Conservation (phyloP, 2,888 invertebrate species). For the Acrobasis consociella region DNA sequence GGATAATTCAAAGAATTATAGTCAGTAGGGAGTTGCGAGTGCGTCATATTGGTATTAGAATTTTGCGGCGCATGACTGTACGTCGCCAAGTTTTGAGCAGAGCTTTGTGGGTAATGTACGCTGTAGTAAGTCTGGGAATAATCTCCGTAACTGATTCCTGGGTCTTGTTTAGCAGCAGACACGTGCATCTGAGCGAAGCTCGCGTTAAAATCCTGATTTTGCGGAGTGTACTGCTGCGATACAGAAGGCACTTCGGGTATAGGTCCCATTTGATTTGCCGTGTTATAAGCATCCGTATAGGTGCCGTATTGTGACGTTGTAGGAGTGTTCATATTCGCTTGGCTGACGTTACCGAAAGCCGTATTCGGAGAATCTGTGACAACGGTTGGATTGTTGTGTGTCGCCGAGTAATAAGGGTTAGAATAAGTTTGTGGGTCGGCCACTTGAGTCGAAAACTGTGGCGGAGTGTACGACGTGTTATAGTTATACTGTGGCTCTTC, state of each 20-base stretch:
- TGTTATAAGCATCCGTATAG: constrained; percentile 44
- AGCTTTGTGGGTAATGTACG: constrained; percentile 60
- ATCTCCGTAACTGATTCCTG: constrained; percentile 46
- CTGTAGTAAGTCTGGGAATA: constrained; percentile 69
- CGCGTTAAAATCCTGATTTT: constrained; percentile 54
- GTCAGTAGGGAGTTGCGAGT: constrained; percentile 56
- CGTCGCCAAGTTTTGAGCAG: constrained; percentile 57
- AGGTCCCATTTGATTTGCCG: constrained; percentile 40
- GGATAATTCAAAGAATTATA: constrained; percentile 57
- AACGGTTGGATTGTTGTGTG: constrained; percentile 52
- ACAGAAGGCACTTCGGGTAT: constrained; percentile 48
- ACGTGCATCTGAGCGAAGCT: constrained; percentile 71
- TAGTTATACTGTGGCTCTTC: constrained; percentile 58
- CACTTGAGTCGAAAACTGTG: constrained; percentile 57
- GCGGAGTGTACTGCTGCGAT: constrained; percentile 38
- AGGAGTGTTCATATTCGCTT: constrained; percentile 39
- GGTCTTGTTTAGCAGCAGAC: constrained; percentile 49
- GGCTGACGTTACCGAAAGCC: constrained; percentile 35
- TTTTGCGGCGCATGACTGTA: constrained; percentile 60
- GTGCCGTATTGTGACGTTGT: constrained; percentile 35
- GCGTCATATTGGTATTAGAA: constrained; percentile 52
- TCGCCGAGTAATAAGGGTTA: constrained; percentile 65
- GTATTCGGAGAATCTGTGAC: constrained; percentile 62
- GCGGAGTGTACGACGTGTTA: constrained; percentile 60
- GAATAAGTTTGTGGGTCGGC: constrained; percentile 60